Evolutionary conservation across 2,113 vertebrate species (phyloP), one percentile per base, ranked within the genome.

Genomic region (Nothobranchius kuhntae): DNA sequence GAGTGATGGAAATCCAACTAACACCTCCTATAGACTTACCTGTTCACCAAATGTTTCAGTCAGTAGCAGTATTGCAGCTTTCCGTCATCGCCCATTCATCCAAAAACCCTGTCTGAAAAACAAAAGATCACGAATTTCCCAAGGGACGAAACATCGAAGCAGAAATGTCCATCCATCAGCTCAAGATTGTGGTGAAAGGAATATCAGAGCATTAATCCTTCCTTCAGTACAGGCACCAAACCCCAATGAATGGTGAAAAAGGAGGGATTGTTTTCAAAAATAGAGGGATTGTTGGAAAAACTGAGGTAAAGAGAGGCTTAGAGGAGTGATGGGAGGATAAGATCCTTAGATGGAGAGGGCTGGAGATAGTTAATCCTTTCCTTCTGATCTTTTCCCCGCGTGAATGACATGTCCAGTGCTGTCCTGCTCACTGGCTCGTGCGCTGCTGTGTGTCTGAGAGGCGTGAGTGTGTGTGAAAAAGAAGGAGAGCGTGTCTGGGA

Each of bases 281-380:
- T 66, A 13, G 40, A 78, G 38, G 71, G 77, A 72, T 85, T 83
- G 78, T 68, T 52, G 52, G 14, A 45, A 17, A 17, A 83, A 82
- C 79, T 0, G 68, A 81, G 77, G 81, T 81, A 71, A 85, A 70
- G 77, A 74, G 75, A 74, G 75, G 79, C 84, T 88, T 90, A 88
- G 70, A 84, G 78, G 70, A 58, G 48, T 67, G 61, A 80, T 61
- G 67, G 69, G 76, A 75, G 82, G 79, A 84, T 77, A 65, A 81
- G 79, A 73, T 89, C 83, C 80, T 65, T 70, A 63, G 77, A 72
- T 71, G 59, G 54, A 75, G 76, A 72, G 64, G 79, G 83, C 81
- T 83, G 80, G 83, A 82, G 83, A 83, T 56, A 69, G 77, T 87
- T 87, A 89, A 88, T 89, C 89, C 87, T 79, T 83, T 86, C 67